Conservation (phyloP, 2,113 vertebrate species). For the Podarcis cretensis region DNA sequence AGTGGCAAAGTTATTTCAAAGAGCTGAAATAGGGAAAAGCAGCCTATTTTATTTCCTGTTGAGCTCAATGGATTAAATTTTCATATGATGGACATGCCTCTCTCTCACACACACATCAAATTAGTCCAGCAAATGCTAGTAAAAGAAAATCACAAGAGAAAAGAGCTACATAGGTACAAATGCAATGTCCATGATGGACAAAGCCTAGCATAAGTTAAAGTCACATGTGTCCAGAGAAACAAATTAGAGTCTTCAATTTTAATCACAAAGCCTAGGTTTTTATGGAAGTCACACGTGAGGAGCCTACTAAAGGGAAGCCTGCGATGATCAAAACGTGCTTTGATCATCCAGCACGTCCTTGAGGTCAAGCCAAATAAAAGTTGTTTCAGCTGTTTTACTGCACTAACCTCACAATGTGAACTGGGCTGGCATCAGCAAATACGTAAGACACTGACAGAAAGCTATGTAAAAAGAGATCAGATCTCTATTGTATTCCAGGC, state of each 20-base stretch:
- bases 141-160: not conserved
- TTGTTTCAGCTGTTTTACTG: constrained; percentile 53
- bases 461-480: not conserved
- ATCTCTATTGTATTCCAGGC: not conserved
- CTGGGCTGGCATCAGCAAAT: constrained; percentile 12
- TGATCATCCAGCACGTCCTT: constrained; percentile 49
- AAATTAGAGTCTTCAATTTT: not conserved
- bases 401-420: constrained; percentile 20
- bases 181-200: not conserved
- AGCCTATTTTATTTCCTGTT: not conserved
- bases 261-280: constrained; percentile 5
- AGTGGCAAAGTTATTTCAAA: too few relatives aligned
- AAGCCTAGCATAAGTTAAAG: not conserved
- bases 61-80: not conserved
- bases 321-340: constrained; percentile 41
- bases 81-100: not conserved
- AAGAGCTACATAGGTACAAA: not conserved
- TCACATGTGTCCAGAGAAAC: constrained; percentile 7
- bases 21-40: not conserved
- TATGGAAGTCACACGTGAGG: constrained; percentile 26
- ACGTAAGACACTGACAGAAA: constrained; percentile 11
- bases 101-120: too few relatives aligned
- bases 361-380: constrained; percentile 57
- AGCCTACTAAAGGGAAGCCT: constrained; percentile 24
- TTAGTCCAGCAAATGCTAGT: not conserved